Percentiles rank a stretch among this genome's conserved stretches.
Evolutionary conservation across 2,797 vertebrate genomes (phyloP).

Genomic region (Momotus momota): DNA sequence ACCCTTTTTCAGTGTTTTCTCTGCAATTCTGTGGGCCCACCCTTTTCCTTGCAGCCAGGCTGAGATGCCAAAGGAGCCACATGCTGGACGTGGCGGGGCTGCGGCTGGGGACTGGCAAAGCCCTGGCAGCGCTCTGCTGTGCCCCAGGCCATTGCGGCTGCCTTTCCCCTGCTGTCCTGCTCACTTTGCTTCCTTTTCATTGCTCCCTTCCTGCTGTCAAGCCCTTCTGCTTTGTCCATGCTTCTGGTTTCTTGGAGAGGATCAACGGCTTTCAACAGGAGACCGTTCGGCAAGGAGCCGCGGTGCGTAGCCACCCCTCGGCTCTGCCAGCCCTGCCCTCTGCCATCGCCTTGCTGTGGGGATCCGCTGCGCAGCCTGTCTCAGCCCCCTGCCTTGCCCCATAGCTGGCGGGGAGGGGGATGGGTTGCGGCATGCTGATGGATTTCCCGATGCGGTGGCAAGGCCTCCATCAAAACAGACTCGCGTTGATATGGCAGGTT

Average conservation of each 20-base stretch:
- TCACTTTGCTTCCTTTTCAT: not conserved
- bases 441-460: rapidly evolving
- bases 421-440: not conserved
- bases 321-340: not conserved
- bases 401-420: not conserved
- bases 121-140: rapidly evolving
- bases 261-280: not conserved
- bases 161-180: not conserved
- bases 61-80: not conserved
- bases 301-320: not conserved
- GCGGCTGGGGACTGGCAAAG: not conserved
- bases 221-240: not conserved
- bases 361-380: too few species aligned
- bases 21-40: not conserved
- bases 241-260: not conserved
- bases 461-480: not conserved
- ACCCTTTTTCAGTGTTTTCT: not conserved
- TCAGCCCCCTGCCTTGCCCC: not conserved
- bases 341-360: too few species aligned
- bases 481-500: not conserved
- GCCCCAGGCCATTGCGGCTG: not conserved
- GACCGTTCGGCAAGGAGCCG: not conserved
- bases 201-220: not conserved
- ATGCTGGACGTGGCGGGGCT: rapidly evolving
- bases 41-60: not conserved